A percentile compares a stretch with the other conserved stretches of the same genome.
Conservation (phyloP, 2,888 invertebrate genomes). For the Megalurothrips usitatus region DNA sequence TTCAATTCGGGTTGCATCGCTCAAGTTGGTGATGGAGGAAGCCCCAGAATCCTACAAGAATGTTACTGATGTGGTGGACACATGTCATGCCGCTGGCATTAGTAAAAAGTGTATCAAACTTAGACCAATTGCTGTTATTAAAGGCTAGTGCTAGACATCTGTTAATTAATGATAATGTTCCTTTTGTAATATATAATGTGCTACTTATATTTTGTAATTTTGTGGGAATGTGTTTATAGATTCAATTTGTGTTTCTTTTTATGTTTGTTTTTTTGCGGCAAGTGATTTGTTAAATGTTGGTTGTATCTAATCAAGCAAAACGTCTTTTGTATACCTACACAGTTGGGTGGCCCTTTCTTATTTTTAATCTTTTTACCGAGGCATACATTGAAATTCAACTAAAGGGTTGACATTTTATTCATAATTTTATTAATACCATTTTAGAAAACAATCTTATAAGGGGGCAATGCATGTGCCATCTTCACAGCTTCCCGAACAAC, state of each 20-base stretch:
- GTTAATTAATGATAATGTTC: constrained; percentile 20
- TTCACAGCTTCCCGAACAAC: neutral
- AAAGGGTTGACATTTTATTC: neutral
- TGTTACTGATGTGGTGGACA: constrained; percentile 98
- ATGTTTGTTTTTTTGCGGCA: too few relatives aligned
- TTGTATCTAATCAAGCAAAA: neutral
- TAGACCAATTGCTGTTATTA: constrained; percentile 96
- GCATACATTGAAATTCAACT: neutral
- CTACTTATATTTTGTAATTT: neutral
- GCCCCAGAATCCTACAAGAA: constrained; percentile 99
- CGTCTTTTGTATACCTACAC: neutral
- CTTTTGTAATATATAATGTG: neutral
- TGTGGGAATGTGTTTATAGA: neutral
- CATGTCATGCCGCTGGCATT: constrained; percentile 95
- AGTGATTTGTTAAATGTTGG: neutral
- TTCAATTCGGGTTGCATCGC: constrained; percentile 95
- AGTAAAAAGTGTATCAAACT: constrained; percentile 95
- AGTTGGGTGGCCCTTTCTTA: neutral
- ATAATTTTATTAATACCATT: neutral
- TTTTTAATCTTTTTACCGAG: neutral
- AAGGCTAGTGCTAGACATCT: constrained; percentile 63
- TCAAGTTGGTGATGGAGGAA: constrained; percentile 99
- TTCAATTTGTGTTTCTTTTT: neutral
- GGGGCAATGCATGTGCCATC: neutral
- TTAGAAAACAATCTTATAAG: neutral